phyloP scores from a whole-genome alignment of 2,113 vertebrate genomes.

The Osmerus eperlanus region DNA sequence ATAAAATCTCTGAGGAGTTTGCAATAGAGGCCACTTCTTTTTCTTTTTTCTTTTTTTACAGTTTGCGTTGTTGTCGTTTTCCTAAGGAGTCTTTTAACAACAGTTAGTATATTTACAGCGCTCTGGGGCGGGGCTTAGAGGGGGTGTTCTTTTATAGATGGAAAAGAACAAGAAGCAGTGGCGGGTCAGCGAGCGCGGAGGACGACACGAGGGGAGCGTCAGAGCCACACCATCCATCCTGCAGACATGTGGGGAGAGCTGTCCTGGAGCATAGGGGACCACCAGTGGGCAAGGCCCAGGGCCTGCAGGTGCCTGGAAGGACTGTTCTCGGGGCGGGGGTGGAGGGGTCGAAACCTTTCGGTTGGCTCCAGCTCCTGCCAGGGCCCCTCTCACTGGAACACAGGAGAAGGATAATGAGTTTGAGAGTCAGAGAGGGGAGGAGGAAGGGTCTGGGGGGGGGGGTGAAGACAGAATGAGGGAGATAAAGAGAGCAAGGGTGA shows the following conservation, averaged over 20 bases:
- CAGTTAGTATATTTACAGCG: slow-evolving; percentile 55
- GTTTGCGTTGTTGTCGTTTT: slow-evolving; percentile 29
- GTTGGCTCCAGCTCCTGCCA: neutral
- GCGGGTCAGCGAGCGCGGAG: slow-evolving; percentile 53
- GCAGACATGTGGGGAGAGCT: slow-evolving; percentile 56
- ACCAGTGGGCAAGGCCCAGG: slow-evolving; percentile 42
- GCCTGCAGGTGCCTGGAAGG: neutral
- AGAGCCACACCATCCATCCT: slow-evolving; percentile 76
- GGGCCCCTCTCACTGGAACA: neutral
- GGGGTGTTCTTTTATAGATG: slow-evolving; percentile 65
- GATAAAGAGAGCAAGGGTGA: neutral
- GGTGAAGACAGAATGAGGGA: neutral
- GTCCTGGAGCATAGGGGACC: slow-evolving; percentile 49
- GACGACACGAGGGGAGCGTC: slow-evolving; percentile 48
- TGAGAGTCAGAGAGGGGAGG: neutral
- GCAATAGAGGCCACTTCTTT: slow-evolving; percentile 4
- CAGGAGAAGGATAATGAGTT: neutral
- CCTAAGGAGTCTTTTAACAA: slow-evolving; percentile 44
- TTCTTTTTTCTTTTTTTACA: slow-evolving; percentile 3
- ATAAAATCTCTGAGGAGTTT: slow-evolving; percentile 18
- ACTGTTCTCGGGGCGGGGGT: neutral
- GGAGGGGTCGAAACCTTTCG: neutral
- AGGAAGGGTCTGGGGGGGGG: neutral
- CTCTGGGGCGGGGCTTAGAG: slow-evolving; percentile 57
- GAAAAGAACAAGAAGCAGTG: slow-evolving; percentile 57